These are phyloP conservation scores for Melanotaenia nigrans DNA, from an alignment of 2,797 vertebrate genomes.

Conservation along the genomic window DNA sequence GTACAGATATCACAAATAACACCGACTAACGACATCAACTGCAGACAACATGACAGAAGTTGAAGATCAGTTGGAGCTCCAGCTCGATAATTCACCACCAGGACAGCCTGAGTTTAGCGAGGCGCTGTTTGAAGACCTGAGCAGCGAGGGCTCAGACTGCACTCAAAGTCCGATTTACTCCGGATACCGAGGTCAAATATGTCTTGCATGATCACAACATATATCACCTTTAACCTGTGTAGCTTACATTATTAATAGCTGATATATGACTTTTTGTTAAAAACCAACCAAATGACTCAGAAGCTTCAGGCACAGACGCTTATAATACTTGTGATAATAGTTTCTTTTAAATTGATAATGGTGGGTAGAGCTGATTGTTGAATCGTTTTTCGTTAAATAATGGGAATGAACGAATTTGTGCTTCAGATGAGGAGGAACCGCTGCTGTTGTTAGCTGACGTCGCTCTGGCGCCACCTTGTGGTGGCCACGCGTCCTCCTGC, in stretches of 20 bases:
- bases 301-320: background rate
- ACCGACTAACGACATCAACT: background rate
- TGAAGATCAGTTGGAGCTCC: conserved; percentile 21
- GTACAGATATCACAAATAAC: background rate
- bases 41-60: conserved; percentile 18
- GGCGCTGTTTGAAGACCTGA: background rate
- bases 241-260: background rate
- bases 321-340: background rate
- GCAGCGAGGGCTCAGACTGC: background rate
- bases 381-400: background rate
- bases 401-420: background rate
- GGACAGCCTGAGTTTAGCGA: accelerated
- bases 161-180: background rate
- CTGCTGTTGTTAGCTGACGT: conserved; percentile 9
- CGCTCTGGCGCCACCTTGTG: conserved; percentile 56
- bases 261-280: background rate
- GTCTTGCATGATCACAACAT: background rate
- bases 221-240: background rate
- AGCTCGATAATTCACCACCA: background rate
- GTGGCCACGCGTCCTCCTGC: background rate
- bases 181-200: background rate
- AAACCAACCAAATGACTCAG: background rate
- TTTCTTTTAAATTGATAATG: background rate
- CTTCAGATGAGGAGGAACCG: conserved; percentile 11
- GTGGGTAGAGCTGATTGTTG: background rate